Evolutionary conservation across 2,113 vertebrate genomes (phyloP).

Genomic region (Elephas maximus): DNA sequence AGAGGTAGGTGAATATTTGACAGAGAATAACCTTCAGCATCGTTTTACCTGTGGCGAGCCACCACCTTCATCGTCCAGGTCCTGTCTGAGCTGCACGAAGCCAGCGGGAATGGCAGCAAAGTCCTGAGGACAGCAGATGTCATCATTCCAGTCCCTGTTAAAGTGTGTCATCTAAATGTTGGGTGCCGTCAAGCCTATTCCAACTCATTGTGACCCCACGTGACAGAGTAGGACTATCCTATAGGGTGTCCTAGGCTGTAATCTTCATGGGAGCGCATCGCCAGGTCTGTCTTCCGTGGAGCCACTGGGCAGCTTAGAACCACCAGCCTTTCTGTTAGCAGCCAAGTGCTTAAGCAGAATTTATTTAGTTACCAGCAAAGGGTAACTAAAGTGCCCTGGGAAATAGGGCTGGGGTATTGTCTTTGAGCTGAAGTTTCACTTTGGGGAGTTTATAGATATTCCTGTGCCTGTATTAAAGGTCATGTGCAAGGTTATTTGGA

Average conservation of each 20-base stretch:
- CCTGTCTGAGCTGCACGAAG: rapidly evolving
- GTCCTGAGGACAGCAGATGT: not conserved
- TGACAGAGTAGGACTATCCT: too few species aligned
- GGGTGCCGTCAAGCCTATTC: too few species aligned
- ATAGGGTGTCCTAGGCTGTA: too few species aligned
- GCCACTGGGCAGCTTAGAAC: too few species aligned
- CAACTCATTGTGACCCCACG: too few species aligned
- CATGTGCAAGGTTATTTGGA: not conserved
- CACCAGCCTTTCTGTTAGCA: too few species aligned
- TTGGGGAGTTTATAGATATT: not conserved
- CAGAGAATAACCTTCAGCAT: not conserved
- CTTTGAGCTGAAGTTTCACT: not conserved
- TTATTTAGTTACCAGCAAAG: constrained; percentile 20
- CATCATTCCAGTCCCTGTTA: not conserved
- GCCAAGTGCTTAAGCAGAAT: not conserved
- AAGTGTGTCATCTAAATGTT: not conserved
- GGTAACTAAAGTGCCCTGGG: not conserved
- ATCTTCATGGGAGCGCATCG: too few species aligned
- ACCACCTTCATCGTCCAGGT: not conserved
- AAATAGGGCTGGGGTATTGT: not conserved
- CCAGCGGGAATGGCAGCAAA: not conserved
- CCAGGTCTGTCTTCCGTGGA: too few species aligned
- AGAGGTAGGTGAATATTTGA: not conserved
- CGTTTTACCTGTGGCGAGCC: not conserved
- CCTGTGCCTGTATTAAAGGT: not conserved